These are phyloP conservation scores for Sisor rabdophorus DNA, from an alignment of 2,113 vertebrate species.

Conservation along the genomic window DNA sequence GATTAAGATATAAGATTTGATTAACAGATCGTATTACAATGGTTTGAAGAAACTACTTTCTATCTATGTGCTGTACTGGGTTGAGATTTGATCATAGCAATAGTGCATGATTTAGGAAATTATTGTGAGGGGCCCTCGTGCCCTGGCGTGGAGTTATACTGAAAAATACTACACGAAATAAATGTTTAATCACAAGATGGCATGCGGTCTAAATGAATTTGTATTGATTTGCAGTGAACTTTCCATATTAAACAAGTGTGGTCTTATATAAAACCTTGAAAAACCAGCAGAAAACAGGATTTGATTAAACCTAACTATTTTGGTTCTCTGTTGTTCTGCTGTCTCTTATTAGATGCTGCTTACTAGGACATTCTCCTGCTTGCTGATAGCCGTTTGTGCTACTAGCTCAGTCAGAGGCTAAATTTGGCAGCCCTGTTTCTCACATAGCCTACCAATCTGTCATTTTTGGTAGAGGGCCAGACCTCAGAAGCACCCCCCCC, in stretches of 20 bases:
- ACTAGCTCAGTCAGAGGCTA: conserved; percentile 60
- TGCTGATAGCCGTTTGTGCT: conserved; percentile 68
- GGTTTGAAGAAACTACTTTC: not conserved
- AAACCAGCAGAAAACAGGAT: not conserved
- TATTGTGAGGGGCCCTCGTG: not conserved
- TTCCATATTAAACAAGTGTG: too few species aligned
- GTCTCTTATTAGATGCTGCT: conserved; percentile 41
- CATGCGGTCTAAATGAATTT: not conserved
- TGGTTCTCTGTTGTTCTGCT: conserved; percentile 1
- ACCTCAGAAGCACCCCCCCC: not conserved
- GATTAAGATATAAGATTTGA: too few species aligned
- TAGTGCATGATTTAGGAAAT: not conserved
- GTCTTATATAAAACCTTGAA: not conserved
- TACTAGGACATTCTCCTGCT: conserved; percentile 61
- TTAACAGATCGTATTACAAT: not conserved
- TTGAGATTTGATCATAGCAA: not conserved
- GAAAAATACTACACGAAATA: not conserved
- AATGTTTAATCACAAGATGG: not conserved
- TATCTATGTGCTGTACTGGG: not conserved
- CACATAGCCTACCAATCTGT: conserved; percentile 31
- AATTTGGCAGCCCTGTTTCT: conserved; percentile 54
- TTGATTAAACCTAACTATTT: not conserved
- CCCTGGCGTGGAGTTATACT: not conserved
- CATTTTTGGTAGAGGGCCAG: conserved; percentile 13
- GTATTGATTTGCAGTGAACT: not conserved